A percentile compares a stretch with the other conserved stretches of the same genome.
These are phyloP conservation scores for Camelus bactrianus DNA, from an alignment of 2,113 vertebrate species.

Conservation along the genomic window DNA sequence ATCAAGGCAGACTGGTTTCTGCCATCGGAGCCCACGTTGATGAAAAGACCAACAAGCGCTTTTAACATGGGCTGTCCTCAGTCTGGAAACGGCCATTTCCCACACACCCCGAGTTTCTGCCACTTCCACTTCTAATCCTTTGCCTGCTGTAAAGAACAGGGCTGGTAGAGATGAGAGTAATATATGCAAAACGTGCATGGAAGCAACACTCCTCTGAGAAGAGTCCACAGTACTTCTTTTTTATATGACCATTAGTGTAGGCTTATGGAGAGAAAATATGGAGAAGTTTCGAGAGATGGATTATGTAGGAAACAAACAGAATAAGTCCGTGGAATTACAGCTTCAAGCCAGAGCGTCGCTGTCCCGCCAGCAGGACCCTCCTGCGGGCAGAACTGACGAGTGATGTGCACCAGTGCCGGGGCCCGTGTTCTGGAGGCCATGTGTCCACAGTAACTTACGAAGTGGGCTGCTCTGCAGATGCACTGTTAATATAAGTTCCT, in stretches of 20 bases:
- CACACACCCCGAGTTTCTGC: neutral
- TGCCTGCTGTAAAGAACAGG: neutral
- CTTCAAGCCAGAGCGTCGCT: neutral
- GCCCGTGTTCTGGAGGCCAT: neutral
- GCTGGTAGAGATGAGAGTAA: neutral
- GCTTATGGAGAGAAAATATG: neutral
- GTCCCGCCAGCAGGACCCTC: neutral
- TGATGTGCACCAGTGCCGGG: fast-evolving
- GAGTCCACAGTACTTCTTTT: neutral
- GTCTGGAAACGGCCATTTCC: neutral
- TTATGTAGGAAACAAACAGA: neutral
- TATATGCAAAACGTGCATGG: neutral
- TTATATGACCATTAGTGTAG: neutral
- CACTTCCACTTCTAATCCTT: neutral
- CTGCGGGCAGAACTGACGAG: neutral
- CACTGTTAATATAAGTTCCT: neutral
- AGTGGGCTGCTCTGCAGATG: neutral
- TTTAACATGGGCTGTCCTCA: too few species aligned
- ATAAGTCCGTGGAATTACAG: neutral
- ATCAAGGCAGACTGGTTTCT: neutral
- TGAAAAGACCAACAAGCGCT: neutral
- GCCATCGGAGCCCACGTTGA: neutral
- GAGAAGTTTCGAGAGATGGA: neutral
- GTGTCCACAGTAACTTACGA: neutral
- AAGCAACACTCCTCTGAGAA: neutral